phyloP scores from a whole-genome alignment of 2,113 vertebrate genomes.

The Bungarus multicinctus region DNA sequence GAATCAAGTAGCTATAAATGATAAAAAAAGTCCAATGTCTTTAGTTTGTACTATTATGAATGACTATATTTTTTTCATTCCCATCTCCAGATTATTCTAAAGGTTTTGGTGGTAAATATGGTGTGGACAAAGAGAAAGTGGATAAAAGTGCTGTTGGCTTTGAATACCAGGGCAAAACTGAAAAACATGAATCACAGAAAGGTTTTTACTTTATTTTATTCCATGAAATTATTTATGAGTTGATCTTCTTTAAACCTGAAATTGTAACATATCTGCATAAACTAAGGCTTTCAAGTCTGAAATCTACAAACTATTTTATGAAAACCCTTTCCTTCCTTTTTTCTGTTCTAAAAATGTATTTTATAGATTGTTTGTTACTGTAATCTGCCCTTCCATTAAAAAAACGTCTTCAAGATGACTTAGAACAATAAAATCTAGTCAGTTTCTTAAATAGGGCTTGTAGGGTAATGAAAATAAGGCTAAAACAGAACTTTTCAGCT shows the following conservation, averaged over 20 bases:
- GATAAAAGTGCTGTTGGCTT: conserved; percentile 88
- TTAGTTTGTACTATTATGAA: conserved; percentile 15
- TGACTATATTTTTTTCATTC: conserved; percentile 32
- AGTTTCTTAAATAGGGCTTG: not conserved
- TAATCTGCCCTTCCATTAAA: not conserved
- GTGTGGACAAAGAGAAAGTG: conserved; percentile 85
- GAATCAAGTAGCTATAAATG: conserved; percentile 11
- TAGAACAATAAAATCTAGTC: not conserved
- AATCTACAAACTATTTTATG: not conserved
- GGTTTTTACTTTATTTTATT: conserved; percentile 71
- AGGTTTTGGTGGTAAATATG: conserved; percentile 80
- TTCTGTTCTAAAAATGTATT: not conserved
- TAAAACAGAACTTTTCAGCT: not conserved
- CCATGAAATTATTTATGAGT: conserved; percentile 28
- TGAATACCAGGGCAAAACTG: conserved; percentile 91
- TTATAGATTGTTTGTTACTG: not conserved
- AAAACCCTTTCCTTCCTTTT: not conserved
- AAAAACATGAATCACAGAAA: conserved; percentile 96
- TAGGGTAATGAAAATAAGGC: not conserved
- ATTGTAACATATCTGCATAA: not conserved
- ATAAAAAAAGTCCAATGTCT: not conserved
- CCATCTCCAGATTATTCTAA: conserved; percentile 73
- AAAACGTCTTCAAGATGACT: not conserved
- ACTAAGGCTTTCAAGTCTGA: not conserved
- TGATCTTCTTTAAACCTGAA: conserved; percentile 21